Conservation (phyloP, 2,113 vertebrate genomes). For the Sus scrofa region T2T-Sscrofa CM000824.6:90425001-90425500, state of each 20-base stretch:
- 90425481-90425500: slow-evolving; percentile 60
- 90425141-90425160: background rate
- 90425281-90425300: background rate
- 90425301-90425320: background rate
- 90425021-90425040: slow-evolving; percentile 87
- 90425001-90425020: slow-evolving; percentile 88
- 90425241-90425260: background rate
- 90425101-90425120: background rate
- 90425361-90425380: background rate
- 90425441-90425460: slow-evolving; percentile 44
- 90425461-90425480: background rate
- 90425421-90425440: slow-evolving; percentile 53
- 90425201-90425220: slow-evolving; percentile 87
- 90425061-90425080: slow-evolving; percentile 83
- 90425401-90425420: background rate
- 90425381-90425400: background rate
- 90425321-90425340: background rate
- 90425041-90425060: slow-evolving; percentile 89
- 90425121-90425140: background rate
- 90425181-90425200: slow-evolving; percentile 68
- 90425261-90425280: slow-evolving; percentile 53
- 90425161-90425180: slow-evolving; percentile 10
- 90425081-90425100: slow-evolving; percentile 66
- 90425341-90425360: background rate
- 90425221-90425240: slow-evolving; percentile 69